These are phyloP conservation scores for Eriosoma lanigerum DNA, from an alignment of 1,140 invertebrate genomes.

Conservation along the genomic window DNA sequence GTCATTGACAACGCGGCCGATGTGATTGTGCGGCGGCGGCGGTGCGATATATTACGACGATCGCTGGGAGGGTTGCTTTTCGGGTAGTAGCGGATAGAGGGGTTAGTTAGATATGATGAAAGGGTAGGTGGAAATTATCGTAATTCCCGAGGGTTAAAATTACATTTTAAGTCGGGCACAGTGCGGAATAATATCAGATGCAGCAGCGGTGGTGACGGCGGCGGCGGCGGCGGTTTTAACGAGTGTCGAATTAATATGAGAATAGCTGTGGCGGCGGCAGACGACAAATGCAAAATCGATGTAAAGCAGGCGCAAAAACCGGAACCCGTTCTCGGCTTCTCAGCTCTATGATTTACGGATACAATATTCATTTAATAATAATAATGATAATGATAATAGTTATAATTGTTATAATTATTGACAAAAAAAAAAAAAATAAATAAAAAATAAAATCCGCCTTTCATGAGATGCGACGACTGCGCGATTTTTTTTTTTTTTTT, in stretches of 20 bases:
- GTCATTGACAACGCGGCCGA: constrained; percentile 13
- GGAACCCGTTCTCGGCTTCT: constrained; percentile 3
- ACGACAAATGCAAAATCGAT: constrained; percentile 52
- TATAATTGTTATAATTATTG: neutral
- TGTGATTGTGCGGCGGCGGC: neutral
- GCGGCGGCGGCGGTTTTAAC: constrained; percentile 32
- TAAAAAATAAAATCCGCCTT: too few relatives aligned
- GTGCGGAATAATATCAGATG: constrained; percentile 5
- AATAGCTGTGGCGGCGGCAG: constrained; percentile 30
- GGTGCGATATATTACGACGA: too few relatives aligned
- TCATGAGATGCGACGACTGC: too few relatives aligned
- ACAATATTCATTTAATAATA: neutral
- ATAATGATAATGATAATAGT: neutral
- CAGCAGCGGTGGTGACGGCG: neutral
- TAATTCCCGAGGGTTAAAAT: constrained; percentile 43
- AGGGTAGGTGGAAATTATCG: constrained; percentile 31
- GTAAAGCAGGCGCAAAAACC: constrained; percentile 38
- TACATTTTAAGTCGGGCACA: constrained; percentile 46
- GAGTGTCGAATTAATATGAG: constrained; percentile 49
- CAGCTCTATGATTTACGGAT: constrained; percentile 43
- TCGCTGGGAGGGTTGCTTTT: neutral
- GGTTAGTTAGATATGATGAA: neutral
- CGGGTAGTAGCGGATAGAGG: neutral
- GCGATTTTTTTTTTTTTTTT: too few relatives aligned
- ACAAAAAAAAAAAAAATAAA: too few relatives aligned